Evolutionary conservation across 92 coral and sea anemone species (phyloP).

Genomic region (Umimayanthus chanpuru): DNA sequence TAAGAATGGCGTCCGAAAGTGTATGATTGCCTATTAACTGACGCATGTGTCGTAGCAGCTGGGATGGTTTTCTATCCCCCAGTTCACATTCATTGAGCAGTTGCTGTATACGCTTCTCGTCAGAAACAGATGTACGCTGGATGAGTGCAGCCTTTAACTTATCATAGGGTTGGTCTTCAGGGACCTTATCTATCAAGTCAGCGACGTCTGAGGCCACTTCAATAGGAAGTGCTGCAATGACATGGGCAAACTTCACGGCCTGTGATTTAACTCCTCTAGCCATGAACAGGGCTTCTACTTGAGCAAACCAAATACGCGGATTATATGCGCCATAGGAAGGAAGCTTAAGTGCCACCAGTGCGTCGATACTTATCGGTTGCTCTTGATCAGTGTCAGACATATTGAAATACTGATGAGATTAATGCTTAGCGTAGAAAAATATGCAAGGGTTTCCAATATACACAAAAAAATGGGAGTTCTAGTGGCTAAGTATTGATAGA

Average conservation of each 20-base stretch:
- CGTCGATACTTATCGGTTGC: too few species aligned
- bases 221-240: not conserved
- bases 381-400: too few species aligned
- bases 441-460: too few species aligned
- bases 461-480: too few species aligned
- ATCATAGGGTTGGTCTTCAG: not conserved
- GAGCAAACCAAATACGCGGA: not conserved
- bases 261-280: not conserved
- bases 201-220: not conserved
- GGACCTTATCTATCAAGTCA: not conserved
- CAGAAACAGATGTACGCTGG: not conserved
- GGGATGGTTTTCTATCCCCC: not conserved
- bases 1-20: not conserved
- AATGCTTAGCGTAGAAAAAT: too few species aligned
- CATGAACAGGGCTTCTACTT: not conserved
- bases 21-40: not conserved
- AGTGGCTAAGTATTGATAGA: too few species aligned
- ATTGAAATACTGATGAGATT: too few species aligned
- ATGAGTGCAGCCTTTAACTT: not conserved
- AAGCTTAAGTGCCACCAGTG: not conserved
- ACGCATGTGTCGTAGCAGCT: not conserved
- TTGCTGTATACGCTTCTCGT: not conserved
- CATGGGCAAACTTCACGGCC: not conserved
- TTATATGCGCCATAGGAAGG: not conserved
- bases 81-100: not conserved